Evolutionary conservation across 2,888 invertebrate species (phyloP), one percentile per base, ranked within the genome.

Genomic region (Caenorhabditis sulstoni): DNA sequence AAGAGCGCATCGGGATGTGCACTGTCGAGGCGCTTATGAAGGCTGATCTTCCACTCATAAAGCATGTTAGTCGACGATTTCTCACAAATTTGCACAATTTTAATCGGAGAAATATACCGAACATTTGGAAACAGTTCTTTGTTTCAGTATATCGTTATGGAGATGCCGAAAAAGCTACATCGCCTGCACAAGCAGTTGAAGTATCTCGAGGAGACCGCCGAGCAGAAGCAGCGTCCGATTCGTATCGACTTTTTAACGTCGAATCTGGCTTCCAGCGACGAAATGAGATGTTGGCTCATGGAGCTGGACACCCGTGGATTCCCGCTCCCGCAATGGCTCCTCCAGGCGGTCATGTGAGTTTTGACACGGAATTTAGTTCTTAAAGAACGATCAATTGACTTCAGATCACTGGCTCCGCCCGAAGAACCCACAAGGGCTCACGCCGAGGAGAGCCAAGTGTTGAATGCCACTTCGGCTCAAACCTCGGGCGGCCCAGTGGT

Each of bases 61-160:
- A 71, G 16, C 49, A 49, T 12, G 71, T 71, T 41, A 45, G 35
- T 65, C 22, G 29, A 29, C 7, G 29, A 29, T 29, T n/a, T n/a
- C n/a, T n/a, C n/a, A n/a, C n/a, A n/a, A n/a, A n/a, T n/a, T n/a
- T n/a, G n/a, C n/a, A n/a, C n/a, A n/a, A n/a, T n/a, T n/a, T n/a
- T n/a, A n/a, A n/a, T n/a, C n/a, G n/a, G n/a, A n/a, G n/a, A n/a
- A n/a, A n/a, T n/a, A n/a, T n/a, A n/a, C n/a, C n/a, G n/a, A n/a
- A n/a, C n/a, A n/a, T n/a, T n/a, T n/a, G n/a, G n/a, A n/a, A n/a
- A 29, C 29, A 29, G 4, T 29, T 29, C 7, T 7, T 29, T 3
- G 14, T 62, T 53, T 35, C 71, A 71, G 71, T 71, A 71, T 16
- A 29, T 57, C 11, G 41, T 71, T n/a, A 20, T 23, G 18, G 57